Evolutionary conservation across 2,888 invertebrate species (phyloP).

Genomic region (Platycheirus rosarum): DNA sequence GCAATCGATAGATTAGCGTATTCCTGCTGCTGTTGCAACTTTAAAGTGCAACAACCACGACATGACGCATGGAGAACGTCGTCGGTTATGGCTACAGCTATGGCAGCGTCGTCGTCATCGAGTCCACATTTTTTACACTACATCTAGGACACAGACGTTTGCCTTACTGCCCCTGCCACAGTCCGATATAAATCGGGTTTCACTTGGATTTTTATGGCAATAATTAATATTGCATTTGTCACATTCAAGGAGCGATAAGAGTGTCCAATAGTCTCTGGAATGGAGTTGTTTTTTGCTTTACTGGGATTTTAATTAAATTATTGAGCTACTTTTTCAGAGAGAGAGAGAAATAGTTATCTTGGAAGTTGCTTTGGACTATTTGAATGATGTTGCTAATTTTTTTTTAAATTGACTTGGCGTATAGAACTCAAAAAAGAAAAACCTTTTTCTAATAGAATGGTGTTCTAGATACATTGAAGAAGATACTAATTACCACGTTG

Average conservation of each 20-base stretch:
- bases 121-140: constrained; percentile 17
- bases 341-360: constrained; percentile 6
- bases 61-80: constrained; percentile 38
- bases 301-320: constrained; percentile 64
- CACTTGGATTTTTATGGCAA: constrained; percentile 50
- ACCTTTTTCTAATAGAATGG: constrained; percentile 6
- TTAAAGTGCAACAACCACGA: constrained; percentile 35
- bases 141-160: constrained; percentile 40
- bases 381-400: constrained; percentile 46
- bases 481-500: constrained; percentile 10
- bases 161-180: neutral
- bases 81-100: too few relatives aligned
- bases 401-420: constrained; percentile 27
- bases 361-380: constrained; percentile 23
- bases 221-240: constrained; percentile 68
- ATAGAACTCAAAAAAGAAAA: too few relatives aligned
- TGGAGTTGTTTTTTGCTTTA: neutral
- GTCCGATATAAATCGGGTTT: constrained; percentile 51
- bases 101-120: neutral
- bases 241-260: constrained; percentile 43
- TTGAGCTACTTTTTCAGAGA: constrained; percentile 42
- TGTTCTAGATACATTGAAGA: constrained; percentile 3
- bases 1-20: constrained; percentile 59
- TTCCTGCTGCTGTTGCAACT: constrained; percentile 5
- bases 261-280: constrained; percentile 14